These are phyloP conservation scores for Apteryx mantelli DNA, from an alignment of 2,113 vertebrate species.

Conservation along the genomic window DNA sequence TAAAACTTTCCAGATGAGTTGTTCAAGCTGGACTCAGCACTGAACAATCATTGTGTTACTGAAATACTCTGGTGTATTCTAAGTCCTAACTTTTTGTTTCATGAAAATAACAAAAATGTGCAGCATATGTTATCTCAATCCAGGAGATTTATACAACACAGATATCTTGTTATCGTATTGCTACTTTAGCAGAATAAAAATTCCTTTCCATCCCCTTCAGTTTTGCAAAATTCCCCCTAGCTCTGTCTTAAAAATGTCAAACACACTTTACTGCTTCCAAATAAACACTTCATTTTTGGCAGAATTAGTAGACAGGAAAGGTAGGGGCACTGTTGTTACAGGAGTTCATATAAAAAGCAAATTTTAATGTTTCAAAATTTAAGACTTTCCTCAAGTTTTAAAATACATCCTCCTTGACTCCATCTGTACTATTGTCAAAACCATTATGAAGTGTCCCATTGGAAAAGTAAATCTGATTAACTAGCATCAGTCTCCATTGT, in stretches of 20 bases:
- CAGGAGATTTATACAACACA: constrained; percentile 14
- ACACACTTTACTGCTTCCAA: constrained; percentile 66
- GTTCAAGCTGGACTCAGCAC: constrained; percentile 4
- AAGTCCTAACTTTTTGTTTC: constrained; percentile 3
- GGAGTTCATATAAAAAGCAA: constrained; percentile 66
- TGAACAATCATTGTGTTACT: constrained; percentile 3
- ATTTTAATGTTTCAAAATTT: constrained; percentile 72
- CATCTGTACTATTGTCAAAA: constrained; percentile 49
- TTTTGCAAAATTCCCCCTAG: constrained; percentile 33
- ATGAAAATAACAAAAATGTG: constrained; percentile 13
- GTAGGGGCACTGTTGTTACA: constrained; percentile 65
- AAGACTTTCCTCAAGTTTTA: constrained; percentile 65
- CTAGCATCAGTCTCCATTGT: constrained; percentile 1
- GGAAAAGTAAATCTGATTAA: constrained; percentile 73
- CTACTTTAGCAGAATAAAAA: constrained; percentile 43
- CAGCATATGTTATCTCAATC: constrained; percentile 4
- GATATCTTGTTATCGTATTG: neutral
- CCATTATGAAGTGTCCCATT: constrained; percentile 58
- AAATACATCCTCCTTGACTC: constrained; percentile 56
- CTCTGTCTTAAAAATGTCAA: constrained; percentile 68
- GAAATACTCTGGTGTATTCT: neutral
- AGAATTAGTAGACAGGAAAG: constrained; percentile 71
- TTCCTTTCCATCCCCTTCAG: constrained; percentile 15
- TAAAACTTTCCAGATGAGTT: constrained; percentile 51
- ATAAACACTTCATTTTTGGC: constrained; percentile 72